Evolutionary conservation across 2,888 invertebrate genomes (phyloP), one percentile per base, ranked within the genome.

Genomic region (Altica lythri): DNA sequence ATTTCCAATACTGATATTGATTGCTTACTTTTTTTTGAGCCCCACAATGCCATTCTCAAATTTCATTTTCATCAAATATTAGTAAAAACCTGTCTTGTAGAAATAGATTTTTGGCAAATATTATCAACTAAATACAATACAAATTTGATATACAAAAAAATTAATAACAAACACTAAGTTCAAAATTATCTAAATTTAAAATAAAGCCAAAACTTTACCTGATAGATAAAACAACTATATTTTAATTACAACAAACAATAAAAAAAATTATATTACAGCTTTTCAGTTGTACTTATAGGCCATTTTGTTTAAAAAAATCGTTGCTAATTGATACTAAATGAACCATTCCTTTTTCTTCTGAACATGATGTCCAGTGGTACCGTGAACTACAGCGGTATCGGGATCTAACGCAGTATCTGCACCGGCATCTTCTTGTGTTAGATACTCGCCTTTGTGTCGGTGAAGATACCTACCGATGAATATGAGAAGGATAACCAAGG

Each of bases 341-440:
- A 94, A 95, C 89, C 92, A 95, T 78, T 95, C 95, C 71, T 92
- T 84, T 66, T 92, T 88, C 79, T 93, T 93, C 74, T 90, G 88
- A 65, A 95, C 94, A 74, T 93, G 88, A 71, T 94, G 93, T 4
- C 95, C 95, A 5, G 95, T 94, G 59, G 90, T 85, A 10, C 92
- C 92, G 57, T 91, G 88, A 18, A 95, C 88, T 16, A 97, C 93
- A 2, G 97, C 97, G n/a, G 90, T 86, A 77, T 97, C 95, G 0
- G 90, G 92, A 78, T 94, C 95, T 4, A 90, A 82, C 1, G 95
- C 95, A 43, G 89, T 88, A 64, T 90, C 91, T 4, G 96, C 95
- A 10, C 96, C 96, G 62, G 93, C 90, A 73, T 97, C 97, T 79
- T 97, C 97, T 79, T 96, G 89, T 0, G 97, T 98, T 46, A 95